A percentile compares a stretch with the other conserved stretches of the same genome.
Evolutionary conservation across 2,797 vertebrate genomes (phyloP).

Genomic region (Glyptemys insculpta): DNA sequence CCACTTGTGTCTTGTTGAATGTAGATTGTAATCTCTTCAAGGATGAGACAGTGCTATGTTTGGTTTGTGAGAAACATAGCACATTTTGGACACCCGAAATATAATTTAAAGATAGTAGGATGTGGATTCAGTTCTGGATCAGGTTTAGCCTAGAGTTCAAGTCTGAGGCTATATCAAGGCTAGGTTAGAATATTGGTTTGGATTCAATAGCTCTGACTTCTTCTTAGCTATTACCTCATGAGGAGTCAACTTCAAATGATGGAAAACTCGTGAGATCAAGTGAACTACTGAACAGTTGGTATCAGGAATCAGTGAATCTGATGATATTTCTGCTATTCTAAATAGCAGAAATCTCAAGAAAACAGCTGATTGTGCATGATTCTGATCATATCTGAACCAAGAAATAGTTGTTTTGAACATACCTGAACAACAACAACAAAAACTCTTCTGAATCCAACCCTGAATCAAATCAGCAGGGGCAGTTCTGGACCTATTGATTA

Average conservation of each 20-base stretch:
- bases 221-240: neutral
- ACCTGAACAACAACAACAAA: no score
- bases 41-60: neutral
- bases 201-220: neutral
- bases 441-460: neutral
- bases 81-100: neutral
- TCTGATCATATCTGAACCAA: neutral
- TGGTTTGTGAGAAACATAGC: no score
- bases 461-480: neutral
- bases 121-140: no score
- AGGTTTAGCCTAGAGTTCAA: neutral
- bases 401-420: neutral
- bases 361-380: neutral
- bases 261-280: neutral
- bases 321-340: neutral
- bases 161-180: neutral
- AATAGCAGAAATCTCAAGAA: neutral
- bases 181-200: neutral
- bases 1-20: neutral
- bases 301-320: neutral
- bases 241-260: neutral
- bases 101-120: neutral
- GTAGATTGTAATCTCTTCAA: neutral
- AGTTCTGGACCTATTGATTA: neutral
- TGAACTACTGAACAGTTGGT: neutral